phyloP scores from a whole-genome alignment of 2,113 vertebrate genomes.

The Gracilinanus agilis region DNA sequence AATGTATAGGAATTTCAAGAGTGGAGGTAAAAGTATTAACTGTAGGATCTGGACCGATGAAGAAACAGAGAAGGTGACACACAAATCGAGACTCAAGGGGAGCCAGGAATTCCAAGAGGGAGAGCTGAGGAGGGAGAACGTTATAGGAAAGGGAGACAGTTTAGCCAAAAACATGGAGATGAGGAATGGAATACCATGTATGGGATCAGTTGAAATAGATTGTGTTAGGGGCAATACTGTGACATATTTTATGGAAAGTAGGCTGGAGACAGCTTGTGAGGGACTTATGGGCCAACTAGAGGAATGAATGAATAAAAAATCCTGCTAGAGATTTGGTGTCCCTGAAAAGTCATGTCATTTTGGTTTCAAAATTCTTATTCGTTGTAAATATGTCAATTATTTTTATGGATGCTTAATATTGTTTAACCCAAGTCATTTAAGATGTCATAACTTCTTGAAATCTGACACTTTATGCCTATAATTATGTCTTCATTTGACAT shows the following conservation, averaged over 20 bases:
- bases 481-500: slow-evolving; percentile 19
- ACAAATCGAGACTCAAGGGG: no score
- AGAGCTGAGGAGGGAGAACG: neutral
- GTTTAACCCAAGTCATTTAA: neutral
- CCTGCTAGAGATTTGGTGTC: neutral
- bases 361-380: neutral
- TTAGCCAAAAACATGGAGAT: neutral
- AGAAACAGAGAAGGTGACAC: neutral
- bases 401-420: neutral
- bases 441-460: slow-evolving; percentile 41
- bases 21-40: neutral
- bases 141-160: neutral
- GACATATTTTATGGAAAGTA: neutral
- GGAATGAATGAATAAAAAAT: neutral
- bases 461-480: neutral
- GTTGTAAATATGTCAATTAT: slow-evolving; percentile 8
- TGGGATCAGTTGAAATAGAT: no score
- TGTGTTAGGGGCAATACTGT: neutral
- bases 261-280: neutral
- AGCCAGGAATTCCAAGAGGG: neutral
- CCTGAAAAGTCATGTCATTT: neutral
- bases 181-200: neutral
- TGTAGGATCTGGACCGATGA: neutral
- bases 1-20: neutral
- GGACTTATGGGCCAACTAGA: neutral